Base-by-base conservation (phyloP, 2,888 invertebrate genomes). In the Anthrax anthrax region DNA sequence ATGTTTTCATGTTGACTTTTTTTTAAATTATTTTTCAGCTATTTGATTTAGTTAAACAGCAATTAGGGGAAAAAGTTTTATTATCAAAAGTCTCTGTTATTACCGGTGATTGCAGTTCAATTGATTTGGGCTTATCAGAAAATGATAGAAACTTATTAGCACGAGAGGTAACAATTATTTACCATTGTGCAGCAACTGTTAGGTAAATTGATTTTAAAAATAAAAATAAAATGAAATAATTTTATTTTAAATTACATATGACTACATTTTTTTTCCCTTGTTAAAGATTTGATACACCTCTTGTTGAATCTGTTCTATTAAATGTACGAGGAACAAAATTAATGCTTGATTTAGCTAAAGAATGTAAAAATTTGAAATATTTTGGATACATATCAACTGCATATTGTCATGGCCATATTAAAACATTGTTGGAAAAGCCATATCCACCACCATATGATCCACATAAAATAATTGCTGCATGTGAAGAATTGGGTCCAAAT, bases 241-340 rank as follows among this genome's bases (percentile, higher is more conserved):
- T 23, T 29, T 9, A 39, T 10, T 16, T 10, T 36, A 5, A 4
- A 6, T 23, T 23, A 23, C 4, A 23, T 6, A 8, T 23, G 8
- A 8, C 23, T 23, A 23, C n/a, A 17, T 27, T 37, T 32, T 32
- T 18, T 32, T 9, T 9, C 17, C 16, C n/a, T 12, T 32, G 16
- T 36, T 13, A 10, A 40, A 77, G 81, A 56, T 92, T 97, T 61
- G 95, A 97, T 64, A 96, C 95, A 63, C 78, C 83, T 17, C 71
- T 98, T 44, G 87, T 86, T 61, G 80, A 79, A 54, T 92, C 97
- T 1, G 86, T 96, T 9, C 71, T 92, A 46, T 73, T 97, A 67
- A 98, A 97, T 67, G 86, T 92, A 0, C 74, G 90, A 47, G 96
- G 92, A 36, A 94, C 94, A 1, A 85, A 87, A 61, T 76, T 84